phyloP scores from a whole-genome alignment of 2,113 vertebrate species.

The Odontesthes bonariensis region DNA sequence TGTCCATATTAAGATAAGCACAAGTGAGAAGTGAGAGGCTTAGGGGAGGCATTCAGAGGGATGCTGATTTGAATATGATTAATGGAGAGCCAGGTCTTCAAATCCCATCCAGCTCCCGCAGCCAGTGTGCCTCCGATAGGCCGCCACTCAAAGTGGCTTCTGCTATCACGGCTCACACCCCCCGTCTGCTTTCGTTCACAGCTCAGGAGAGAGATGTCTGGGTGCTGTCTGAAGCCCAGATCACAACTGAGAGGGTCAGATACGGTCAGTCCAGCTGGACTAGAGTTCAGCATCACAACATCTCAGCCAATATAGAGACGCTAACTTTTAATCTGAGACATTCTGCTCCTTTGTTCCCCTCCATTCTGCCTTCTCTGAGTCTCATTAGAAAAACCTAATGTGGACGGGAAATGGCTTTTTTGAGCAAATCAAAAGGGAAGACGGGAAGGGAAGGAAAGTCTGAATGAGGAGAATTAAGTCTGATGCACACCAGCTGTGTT shows the following conservation, averaged over 20 bases:
- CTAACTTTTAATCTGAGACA: slow-evolving; percentile 16
- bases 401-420: slow-evolving; percentile 1
- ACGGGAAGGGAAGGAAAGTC: too few relatives aligned
- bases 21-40: slow-evolving; percentile 55
- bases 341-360: slow-evolving; percentile 17
- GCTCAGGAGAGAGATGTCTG: slow-evolving; percentile 40
- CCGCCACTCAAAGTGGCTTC: slow-evolving; percentile 55
- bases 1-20: slow-evolving; percentile 78
- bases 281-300: slow-evolving; percentile 20
- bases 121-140: slow-evolving; percentile 67
- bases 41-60: slow-evolving; percentile 58
- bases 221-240: slow-evolving; percentile 40
- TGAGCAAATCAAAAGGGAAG: slow-evolving; percentile 15
- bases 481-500: too few relatives aligned
- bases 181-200: slow-evolving; percentile 47
- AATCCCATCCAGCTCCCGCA: slow-evolving; percentile 70
- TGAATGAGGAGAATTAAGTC: not conserved
- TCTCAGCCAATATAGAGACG: not conserved
- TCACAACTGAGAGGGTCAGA: slow-evolving; percentile 46
- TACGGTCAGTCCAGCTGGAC: slow-evolving; percentile 28
- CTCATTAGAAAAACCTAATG: not conserved
- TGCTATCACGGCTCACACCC: slow-evolving; percentile 63
- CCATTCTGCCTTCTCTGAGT: not conserved
- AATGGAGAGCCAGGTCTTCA: slow-evolving; percentile 75
- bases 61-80: slow-evolving; percentile 81